Evolutionary conservation across 2,888 invertebrate genomes (phyloP), one percentile per base, ranked within the genome.

Genomic region (Caenorhabditis uteleia): DNA sequence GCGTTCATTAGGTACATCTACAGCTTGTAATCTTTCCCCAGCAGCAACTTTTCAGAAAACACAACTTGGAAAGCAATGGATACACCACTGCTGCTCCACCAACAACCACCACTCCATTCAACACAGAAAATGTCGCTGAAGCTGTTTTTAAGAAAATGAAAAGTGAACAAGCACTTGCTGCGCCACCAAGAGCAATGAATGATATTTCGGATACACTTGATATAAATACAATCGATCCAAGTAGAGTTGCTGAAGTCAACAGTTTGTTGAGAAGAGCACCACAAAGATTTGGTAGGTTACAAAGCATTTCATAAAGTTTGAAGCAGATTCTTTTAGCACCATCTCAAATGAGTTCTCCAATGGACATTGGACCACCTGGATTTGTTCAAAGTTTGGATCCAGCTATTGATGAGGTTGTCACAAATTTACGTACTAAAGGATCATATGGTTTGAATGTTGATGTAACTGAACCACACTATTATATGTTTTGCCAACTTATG

Each of bases 181-280:
- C 34, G 10, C 26, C 36, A 4, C 51, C 51, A 27, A 33, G 27
- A 27, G 43, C n/a, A 27, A 34, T 12, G 44, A n/a, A 60, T 5
- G 71, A 70, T 46, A 50, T 69, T 23, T 40, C 65, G 0, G 62
- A 59, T 16, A 56, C 50, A 18, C 36, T 71, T 14, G 65, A 74
- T 48, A 68, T 70, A 55, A 49, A 50, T 20, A 20, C 64, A 36
- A 53, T 74, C 38, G 74, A 74, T 51, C 74, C 71, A 7, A 51
- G 64, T 20, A 33, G 71, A 48, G 50, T 71, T 0, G 51, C 58
- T 3, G 74, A 74, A 45, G 70, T 74, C 10, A 71, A 64, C 38
- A 31, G 38, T 23, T 44, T 74, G 23, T 51, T 74, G 33, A 55
- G 74, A 49, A 62, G 74, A 53, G 51, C 71, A 7, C 74, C 74